Percentiles rank a stretch among this genome's conserved stretches.
These are phyloP conservation scores for Philereme transversata DNA, from an alignment of 2,888 invertebrate genomes.

Conservation along the genomic window DNA sequence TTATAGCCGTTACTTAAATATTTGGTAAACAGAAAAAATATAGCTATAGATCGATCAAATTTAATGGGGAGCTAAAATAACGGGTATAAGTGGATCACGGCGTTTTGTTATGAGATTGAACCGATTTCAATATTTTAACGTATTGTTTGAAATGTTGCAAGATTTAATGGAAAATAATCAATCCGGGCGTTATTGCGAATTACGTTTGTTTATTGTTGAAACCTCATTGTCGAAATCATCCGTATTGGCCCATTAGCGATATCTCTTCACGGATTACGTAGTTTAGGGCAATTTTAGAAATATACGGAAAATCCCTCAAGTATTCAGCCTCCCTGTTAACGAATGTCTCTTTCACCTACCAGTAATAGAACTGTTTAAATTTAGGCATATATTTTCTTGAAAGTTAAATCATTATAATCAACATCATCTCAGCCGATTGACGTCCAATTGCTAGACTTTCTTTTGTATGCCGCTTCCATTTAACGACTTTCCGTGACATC, in stretches of 20 bases:
- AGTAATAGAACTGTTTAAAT: too few relatives aligned
- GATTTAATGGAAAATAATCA: constrained; percentile 46
- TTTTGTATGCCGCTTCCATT: too few relatives aligned
- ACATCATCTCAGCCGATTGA: too few relatives aligned
- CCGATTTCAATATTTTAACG: constrained; percentile 49
- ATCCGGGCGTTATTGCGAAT: constrained; percentile 33
- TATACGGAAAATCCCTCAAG: too few relatives aligned
- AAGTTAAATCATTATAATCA: too few relatives aligned
- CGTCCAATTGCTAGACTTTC: too few relatives aligned
- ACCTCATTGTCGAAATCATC: constrained; percentile 6
- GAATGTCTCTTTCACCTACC: too few relatives aligned
- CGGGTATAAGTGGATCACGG: constrained; percentile 72
- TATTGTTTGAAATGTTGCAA: constrained; percentile 53
- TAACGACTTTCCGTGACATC: too few relatives aligned
- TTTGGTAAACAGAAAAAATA: constrained; percentile 84
- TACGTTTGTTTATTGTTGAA: constrained; percentile 34
- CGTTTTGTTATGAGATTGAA: constrained; percentile 57
- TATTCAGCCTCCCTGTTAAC: too few relatives aligned
- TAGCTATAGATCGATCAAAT: constrained; percentile 81
- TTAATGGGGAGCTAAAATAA: constrained; percentile 78
- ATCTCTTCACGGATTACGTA: background rate
- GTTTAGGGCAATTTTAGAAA: too few relatives aligned
- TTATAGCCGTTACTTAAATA: constrained; percentile 84
- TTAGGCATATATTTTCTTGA: too few relatives aligned
- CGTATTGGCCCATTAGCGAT: constrained; percentile 11